These are phyloP conservation scores for Microctenopoma steveboyesi DNA, from an alignment of 2,797 vertebrate species.

Conservation along the genomic window DNA sequence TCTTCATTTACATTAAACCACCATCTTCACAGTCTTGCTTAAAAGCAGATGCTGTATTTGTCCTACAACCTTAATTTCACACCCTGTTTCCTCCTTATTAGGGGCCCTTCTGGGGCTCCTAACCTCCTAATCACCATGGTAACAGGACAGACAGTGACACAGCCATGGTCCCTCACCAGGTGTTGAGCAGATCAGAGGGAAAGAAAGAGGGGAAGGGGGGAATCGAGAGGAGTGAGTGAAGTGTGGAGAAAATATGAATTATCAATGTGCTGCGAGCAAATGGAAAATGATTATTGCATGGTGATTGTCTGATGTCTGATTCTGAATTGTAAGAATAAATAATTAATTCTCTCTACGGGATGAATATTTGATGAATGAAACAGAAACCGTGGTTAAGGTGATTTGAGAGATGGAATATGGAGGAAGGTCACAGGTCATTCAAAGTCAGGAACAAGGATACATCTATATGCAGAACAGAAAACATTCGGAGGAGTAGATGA, in stretches of 20 bases:
- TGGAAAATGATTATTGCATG: slow-evolving; percentile 80
- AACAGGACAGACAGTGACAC: slow-evolving; percentile 69
- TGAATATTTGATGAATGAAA: slow-evolving; percentile 78
- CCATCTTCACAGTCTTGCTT: slow-evolving; percentile 53
- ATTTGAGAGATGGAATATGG: slow-evolving; percentile 37
- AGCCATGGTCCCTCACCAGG: slow-evolving; percentile 62
- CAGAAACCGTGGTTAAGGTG: slow-evolving; percentile 47
- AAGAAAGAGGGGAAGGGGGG: background rate
- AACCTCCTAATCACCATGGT: slow-evolving; percentile 75
- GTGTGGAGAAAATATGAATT: slow-evolving; percentile 68
- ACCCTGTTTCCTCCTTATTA: slow-evolving; percentile 74
- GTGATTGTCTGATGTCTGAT: slow-evolving; percentile 79
- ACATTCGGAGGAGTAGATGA: slow-evolving; percentile 15
- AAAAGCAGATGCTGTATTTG: slow-evolving; percentile 73
- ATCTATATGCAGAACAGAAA: slow-evolving; percentile 5
- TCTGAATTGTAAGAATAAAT: slow-evolving; percentile 77
- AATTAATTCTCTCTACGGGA: slow-evolving; percentile 67
- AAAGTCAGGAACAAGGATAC: slow-evolving; percentile 19
- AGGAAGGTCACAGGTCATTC: slow-evolving; percentile 56
- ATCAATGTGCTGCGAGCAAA: slow-evolving; percentile 74
- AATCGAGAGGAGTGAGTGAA: slow-evolving; percentile 37
- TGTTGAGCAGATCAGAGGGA: slow-evolving; percentile 58
- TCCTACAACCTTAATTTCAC: slow-evolving; percentile 78
- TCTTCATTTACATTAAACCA: slow-evolving; percentile 62
- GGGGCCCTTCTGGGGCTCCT: slow-evolving; percentile 66